Conservation (phyloP, 2,797 vertebrate species). For the Lindbergichthys nudifrons region DNA sequence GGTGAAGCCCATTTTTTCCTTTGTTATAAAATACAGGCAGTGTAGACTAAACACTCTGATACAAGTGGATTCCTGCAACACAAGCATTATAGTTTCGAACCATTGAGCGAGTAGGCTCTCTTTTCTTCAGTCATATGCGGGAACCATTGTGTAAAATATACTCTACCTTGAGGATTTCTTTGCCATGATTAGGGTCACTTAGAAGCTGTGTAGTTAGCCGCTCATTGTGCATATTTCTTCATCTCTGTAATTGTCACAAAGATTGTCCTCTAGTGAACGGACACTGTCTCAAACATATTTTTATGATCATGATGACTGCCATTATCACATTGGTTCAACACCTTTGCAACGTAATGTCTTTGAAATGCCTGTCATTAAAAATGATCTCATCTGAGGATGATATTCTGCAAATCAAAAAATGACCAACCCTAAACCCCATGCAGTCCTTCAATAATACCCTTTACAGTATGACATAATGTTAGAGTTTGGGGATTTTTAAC, state of each 20-base stretch:
- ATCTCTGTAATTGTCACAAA: conserved; percentile 8
- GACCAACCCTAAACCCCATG: conserved; percentile 17
- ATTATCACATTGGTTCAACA: conserved; percentile 11
- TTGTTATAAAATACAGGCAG: conserved; percentile 1
- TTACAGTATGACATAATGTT: conserved; percentile 29
- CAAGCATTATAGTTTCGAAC: not conserved
- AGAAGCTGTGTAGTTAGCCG: conserved; percentile 1
- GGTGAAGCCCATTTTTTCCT: conserved; percentile 7
- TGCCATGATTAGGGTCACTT: conserved; percentile 8
- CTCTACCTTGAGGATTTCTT: conserved; percentile 12
- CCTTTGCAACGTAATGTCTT: conserved; percentile 14
- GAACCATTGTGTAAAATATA: conserved; percentile 2
- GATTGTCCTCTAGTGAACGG: conserved; percentile 7
- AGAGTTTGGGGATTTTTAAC: conserved; percentile 28
- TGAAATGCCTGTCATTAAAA: conserved; percentile 9
- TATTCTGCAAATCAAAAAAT: conserved; percentile 11
- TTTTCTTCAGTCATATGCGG: not conserved
- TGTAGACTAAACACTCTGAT: not conserved
- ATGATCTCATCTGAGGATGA: conserved; percentile 5
- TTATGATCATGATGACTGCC: conserved; percentile 26
- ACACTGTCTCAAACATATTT: conserved; percentile 31
- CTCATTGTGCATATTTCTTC: conserved; percentile 5
- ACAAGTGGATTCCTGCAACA: not conserved
- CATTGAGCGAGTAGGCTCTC: not conserved
- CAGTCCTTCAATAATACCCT: conserved; percentile 8